Evolutionary conservation across 2,797 vertebrate species (phyloP).

Genomic region (Protosalanx chinensis): DNA sequence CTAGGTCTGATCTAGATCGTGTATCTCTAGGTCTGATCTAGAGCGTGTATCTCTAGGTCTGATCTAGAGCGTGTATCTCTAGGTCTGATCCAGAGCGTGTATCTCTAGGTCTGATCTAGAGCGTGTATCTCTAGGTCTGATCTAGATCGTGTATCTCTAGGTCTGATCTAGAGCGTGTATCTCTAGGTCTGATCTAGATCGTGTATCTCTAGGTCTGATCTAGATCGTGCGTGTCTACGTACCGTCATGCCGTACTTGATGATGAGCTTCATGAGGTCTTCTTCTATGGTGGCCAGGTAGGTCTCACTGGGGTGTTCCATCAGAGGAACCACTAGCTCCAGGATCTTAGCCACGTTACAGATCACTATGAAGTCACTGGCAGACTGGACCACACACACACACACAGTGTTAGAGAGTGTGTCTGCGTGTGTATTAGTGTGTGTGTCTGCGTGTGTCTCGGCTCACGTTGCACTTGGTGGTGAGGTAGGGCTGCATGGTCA

Average conservation of each 20-base stretch:
- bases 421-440: neutral
- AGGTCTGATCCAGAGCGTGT: too few species aligned
- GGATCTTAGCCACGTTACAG: constrained; percentile 97
- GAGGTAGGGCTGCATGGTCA: constrained; percentile 98
- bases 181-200: too few species aligned
- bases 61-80: too few species aligned
- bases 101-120: too few species aligned
- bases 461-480: constrained; percentile 99
- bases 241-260: constrained; percentile 99
- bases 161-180: too few species aligned
- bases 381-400: constrained; percentile 68
- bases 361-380: constrained; percentile 99
- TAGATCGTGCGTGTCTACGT: constrained; percentile 48
- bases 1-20: too few species aligned
- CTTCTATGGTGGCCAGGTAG: constrained; percentile 95
- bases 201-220: neutral
- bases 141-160: too few species aligned
- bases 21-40: too few species aligned
- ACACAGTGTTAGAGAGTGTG: too few species aligned
- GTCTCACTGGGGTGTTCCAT: constrained; percentile 98
- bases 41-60: too few species aligned
- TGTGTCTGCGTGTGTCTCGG: constrained; percentile 1
- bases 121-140: too few species aligned
- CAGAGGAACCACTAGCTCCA: constrained; percentile 92
- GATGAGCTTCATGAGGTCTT: constrained; percentile 99